phyloP scores from a whole-genome alignment of 2,888 invertebrate species.

The Limnephilus lunatus region DNA sequence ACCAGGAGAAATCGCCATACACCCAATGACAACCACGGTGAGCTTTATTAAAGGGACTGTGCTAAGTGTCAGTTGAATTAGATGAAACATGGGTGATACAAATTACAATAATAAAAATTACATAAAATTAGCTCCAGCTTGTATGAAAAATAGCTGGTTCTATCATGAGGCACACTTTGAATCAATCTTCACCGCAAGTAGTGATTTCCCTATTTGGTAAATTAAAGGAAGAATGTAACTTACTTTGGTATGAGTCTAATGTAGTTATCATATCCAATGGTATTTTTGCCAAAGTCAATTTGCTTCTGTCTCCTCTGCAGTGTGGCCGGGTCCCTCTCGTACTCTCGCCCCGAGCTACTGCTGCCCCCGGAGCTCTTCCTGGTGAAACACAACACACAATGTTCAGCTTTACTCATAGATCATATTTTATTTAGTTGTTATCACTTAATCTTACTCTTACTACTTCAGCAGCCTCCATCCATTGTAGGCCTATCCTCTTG shows the following conservation, averaged over 20 bases:
- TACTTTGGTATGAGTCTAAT: conserved; percentile 83
- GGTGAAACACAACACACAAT: neutral
- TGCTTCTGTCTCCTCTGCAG: conserved; percentile 92
- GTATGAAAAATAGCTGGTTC: neutral
- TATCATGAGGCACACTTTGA: neutral
- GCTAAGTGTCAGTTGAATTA: neutral
- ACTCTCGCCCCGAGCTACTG: conserved; percentile 68
- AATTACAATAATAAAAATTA: too few relatives aligned
- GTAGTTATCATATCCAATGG: conserved; percentile 90
- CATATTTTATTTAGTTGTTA: too few relatives aligned
- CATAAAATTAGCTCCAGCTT: too few relatives aligned
- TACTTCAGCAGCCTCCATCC: too few relatives aligned
- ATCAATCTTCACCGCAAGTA: too few relatives aligned
- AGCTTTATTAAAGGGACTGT: neutral
- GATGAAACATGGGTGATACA: neutral
- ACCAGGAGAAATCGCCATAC: too few relatives aligned
- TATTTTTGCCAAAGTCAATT: conserved; percentile 96
- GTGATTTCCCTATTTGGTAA: too few relatives aligned
- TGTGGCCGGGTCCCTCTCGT: conserved; percentile 84
- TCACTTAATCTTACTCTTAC: too few relatives aligned
- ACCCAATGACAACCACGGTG: too few relatives aligned
- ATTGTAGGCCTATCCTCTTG: too few relatives aligned
- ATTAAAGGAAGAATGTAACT: conserved; percentile 68
- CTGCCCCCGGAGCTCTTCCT: conserved; percentile 49
- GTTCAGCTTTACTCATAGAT: too few relatives aligned